phyloP scores from a whole-genome alignment of 2,113 vertebrate species.

The Crypturellus undulatus region DNA sequence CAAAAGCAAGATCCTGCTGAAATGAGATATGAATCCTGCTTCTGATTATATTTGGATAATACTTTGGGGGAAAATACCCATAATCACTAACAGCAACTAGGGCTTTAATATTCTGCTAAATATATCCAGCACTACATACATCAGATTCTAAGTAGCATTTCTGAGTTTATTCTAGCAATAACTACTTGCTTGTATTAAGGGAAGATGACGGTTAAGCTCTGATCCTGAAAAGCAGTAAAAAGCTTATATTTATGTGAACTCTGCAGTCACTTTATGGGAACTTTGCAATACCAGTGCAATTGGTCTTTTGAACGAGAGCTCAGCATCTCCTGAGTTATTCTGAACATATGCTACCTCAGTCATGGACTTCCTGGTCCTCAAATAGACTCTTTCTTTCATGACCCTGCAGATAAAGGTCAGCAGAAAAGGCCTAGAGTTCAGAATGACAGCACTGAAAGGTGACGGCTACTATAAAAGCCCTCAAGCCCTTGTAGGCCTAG shows the following conservation, averaged over 20 bases:
- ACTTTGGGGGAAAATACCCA: slow-evolving; percentile 14
- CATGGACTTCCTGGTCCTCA: background rate
- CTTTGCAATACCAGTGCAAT: background rate
- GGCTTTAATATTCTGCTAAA: background rate
- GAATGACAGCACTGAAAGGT: background rate
- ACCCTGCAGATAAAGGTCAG: background rate
- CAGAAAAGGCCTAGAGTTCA: background rate
- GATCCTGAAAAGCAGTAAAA: background rate
- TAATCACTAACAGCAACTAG: background rate
- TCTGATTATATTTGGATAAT: background rate
- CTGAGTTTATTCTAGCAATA: background rate
- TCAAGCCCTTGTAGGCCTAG: accelerated
- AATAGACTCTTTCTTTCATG: background rate
- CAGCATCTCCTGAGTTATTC: background rate
- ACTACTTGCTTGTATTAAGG: background rate
- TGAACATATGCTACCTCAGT: background rate
- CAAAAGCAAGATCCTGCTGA: slow-evolving; percentile 9
- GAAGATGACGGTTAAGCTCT: background rate
- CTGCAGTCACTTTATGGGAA: background rate
- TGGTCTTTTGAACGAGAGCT: background rate
- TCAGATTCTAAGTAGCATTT: background rate
- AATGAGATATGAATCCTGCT: background rate
- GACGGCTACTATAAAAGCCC: background rate
- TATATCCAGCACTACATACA: background rate
- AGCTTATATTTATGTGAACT: background rate